Conservation (phyloP, 2,888 invertebrate genomes). For the Acronicta aceris region DNA sequence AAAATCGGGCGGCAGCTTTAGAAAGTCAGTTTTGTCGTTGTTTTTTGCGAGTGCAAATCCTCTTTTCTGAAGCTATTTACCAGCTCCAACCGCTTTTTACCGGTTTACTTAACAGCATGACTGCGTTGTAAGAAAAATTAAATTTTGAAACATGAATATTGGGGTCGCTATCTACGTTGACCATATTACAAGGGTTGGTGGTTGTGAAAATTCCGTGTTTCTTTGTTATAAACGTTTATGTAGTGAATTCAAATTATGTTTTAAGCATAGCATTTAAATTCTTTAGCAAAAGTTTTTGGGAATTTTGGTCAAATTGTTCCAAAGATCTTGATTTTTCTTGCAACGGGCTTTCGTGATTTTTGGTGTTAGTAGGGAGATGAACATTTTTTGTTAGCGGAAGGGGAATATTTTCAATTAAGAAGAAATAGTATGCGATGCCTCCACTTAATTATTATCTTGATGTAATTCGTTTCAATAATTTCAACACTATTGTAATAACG, state of each 20-base stretch:
- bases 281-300: conserved; percentile 21
- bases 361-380: background rate
- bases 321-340: conserved; percentile 3
- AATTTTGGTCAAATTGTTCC: conserved; percentile 11
- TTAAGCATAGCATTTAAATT: conserved; percentile 43
- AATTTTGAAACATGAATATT: conserved; percentile 42
- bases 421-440: no score
- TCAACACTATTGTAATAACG: no score
- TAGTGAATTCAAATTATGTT: conserved; percentile 44
- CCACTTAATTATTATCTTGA: no score
- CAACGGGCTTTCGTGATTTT: conserved; percentile 4
- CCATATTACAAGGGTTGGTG: conserved; percentile 33
- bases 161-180: conserved; percentile 17
- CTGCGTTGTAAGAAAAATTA: conserved; percentile 43
- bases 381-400: no score
- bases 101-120: conserved; percentile 60
- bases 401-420: background rate
- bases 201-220: conserved; percentile 12
- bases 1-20: conserved; percentile 8
- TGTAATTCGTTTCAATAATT: no score
- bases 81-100: conserved; percentile 57
- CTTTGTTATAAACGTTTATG: conserved; percentile 29
- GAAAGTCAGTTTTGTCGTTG: conserved; percentile 11
- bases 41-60: conserved; percentile 60
- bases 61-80: conserved; percentile 63